Percentiles rank a stretch among this genome's conserved stretches.
phyloP scores from a whole-genome alignment of 2,888 invertebrate genomes.

The Alentia gelatinosa region DNA sequence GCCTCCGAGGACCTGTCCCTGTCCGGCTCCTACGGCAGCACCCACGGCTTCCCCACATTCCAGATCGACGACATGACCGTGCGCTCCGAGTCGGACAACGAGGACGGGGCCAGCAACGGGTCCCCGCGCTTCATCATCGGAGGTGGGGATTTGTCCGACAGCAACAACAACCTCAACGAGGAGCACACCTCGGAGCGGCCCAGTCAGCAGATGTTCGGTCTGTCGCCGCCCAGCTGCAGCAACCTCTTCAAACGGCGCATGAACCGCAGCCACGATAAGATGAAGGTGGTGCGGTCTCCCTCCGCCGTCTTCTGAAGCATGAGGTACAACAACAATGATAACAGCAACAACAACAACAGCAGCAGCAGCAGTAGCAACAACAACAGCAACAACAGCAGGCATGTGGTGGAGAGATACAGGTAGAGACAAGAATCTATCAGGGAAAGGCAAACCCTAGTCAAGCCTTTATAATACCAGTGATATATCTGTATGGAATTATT shows the following conservation, averaged over 20 bases:
- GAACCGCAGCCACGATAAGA: conserved; percentile 16
- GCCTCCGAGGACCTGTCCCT: conserved; percentile 44
- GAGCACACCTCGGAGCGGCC: background rate
- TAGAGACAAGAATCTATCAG: background rate
- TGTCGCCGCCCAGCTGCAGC: conserved; percentile 46
- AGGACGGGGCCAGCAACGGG: conserved; percentile 33
- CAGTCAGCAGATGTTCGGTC: conserved; percentile 37
- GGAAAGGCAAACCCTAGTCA: conserved; percentile 28
- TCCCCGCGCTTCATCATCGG: conserved; percentile 52
- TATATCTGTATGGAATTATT: background rate
- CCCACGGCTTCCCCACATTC: conserved; percentile 25
- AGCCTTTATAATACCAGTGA: conserved; percentile 24
- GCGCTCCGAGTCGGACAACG: background rate
- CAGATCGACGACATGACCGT: background rate
- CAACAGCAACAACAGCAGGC: too few relatives aligned
- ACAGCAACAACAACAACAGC: too few relatives aligned
- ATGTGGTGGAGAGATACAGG: background rate
- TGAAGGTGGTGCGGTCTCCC: conserved; percentile 29
- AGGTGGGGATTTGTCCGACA: conserved; percentile 51
- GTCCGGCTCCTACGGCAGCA: conserved; percentile 36
- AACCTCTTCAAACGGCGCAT: conserved; percentile 40
- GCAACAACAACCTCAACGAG: conserved; percentile 31
- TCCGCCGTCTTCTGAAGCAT: conserved; percentile 29
- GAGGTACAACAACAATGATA: too few relatives aligned
- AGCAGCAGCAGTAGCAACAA: too few relatives aligned